Percentiles rank a stretch among this genome's conserved stretches.
These are phyloP conservation scores for Ictalurus furcatus DNA, from an alignment of 2,113 vertebrate species.

Conservation along the genomic window DNA sequence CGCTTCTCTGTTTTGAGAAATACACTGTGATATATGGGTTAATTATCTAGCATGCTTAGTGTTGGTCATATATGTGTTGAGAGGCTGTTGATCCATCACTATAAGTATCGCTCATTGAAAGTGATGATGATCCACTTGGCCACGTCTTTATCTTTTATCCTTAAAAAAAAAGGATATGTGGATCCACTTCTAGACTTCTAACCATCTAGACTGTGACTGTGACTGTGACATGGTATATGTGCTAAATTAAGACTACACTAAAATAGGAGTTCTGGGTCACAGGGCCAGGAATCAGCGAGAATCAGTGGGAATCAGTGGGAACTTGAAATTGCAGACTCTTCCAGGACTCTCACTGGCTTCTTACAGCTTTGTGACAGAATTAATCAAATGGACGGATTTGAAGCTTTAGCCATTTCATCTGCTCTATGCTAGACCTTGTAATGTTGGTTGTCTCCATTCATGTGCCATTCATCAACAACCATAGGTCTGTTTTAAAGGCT, in stretches of 20 bases:
- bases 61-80: background rate
- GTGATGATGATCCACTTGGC: background rate
- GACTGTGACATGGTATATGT: background rate
- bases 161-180: background rate
- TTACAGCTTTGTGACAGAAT: background rate
- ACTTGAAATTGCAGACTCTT: slow-evolving; percentile 38
- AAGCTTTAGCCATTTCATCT: background rate
- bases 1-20: background rate
- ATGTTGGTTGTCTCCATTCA: background rate
- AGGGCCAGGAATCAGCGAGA: slow-evolving; percentile 37
- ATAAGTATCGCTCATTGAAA: background rate
- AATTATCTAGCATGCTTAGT: background rate
- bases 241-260: slow-evolving; percentile 42
- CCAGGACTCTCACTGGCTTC: background rate
- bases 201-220: background rate
- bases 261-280: slow-evolving; percentile 23
- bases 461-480: background rate
- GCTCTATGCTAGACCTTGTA: background rate
- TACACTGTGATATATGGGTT: background rate
- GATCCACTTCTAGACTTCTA: background rate
- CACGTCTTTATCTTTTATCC: background rate
- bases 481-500: background rate
- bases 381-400: background rate
- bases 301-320: no score
- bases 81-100: background rate